These are phyloP conservation scores for Eciton burchellii DNA, from an alignment of 1,140 invertebrate genomes.

Conservation along the genomic window DNA sequence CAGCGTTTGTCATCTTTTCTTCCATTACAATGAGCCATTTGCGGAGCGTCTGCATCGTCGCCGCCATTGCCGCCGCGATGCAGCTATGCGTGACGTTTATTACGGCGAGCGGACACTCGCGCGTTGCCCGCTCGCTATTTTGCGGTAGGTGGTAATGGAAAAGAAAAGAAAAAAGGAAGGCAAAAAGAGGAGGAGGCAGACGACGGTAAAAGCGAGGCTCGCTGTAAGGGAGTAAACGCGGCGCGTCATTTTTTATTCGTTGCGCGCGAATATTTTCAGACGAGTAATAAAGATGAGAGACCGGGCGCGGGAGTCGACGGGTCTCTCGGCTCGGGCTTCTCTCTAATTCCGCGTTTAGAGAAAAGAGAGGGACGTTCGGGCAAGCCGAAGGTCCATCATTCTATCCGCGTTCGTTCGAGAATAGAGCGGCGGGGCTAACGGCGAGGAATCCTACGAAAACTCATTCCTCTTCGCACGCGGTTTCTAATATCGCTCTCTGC, in stretches of 20 bases:
- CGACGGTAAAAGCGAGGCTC: slow-evolving; percentile 22
- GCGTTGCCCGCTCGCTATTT: slow-evolving; percentile 50
- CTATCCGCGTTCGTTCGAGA: neutral
- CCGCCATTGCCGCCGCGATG: slow-evolving; percentile 18
- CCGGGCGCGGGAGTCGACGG: neutral
- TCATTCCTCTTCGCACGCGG: slow-evolving; percentile 13
- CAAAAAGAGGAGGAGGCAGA: slow-evolving; percentile 8
- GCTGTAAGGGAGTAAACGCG: slow-evolving; percentile 3
- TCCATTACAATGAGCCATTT: slow-evolving; percentile 62
- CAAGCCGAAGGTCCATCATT: neutral
- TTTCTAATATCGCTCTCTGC: neutral
- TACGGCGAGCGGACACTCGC: slow-evolving; percentile 40
- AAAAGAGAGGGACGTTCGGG: neutral
- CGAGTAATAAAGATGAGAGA: slow-evolving; percentile 45
- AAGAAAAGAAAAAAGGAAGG: too few relatives aligned
- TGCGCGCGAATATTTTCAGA: slow-evolving; percentile 49
- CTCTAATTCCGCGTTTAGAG: neutral
- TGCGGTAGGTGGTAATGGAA: slow-evolving; percentile 48
- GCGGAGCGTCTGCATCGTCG: slow-evolving; percentile 26
- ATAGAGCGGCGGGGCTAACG: slow-evolving; percentile 4
- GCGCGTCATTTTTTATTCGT: slow-evolving; percentile 50
- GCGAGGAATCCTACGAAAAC: slow-evolving; percentile 27
- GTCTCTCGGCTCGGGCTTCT: neutral
- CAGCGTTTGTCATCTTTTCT: slow-evolving; percentile 48
- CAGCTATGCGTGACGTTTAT: slow-evolving; percentile 57